phyloP scores from a whole-genome alignment of 2,113 vertebrate genomes.

The Neotoma lepida region DNA sequence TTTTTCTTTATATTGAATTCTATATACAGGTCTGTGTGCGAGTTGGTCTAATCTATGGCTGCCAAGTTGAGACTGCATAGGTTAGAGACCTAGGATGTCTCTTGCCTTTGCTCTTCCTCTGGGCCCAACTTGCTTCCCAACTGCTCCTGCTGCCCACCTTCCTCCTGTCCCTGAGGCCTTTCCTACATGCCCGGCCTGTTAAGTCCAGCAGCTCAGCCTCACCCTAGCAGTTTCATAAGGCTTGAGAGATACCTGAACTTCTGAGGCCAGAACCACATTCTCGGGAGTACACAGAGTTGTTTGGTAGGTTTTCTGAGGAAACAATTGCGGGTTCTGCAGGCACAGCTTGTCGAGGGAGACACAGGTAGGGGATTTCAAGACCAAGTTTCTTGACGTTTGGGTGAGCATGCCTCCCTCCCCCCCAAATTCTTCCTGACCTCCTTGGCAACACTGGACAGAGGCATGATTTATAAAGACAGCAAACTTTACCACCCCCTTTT shows the following conservation, averaged over 20 bases:
- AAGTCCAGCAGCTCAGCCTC: neutral
- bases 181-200: neutral
- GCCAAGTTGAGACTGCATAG: neutral
- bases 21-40: neutral
- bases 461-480: neutral
- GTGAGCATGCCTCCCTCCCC: neutral
- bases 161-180: neutral
- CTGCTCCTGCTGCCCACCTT: neutral
- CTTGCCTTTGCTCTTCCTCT: neutral
- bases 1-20: slow-evolving; percentile 2
- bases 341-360: neutral
- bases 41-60: neutral
- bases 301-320: neutral
- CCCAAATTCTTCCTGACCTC: neutral
- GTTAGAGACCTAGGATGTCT: neutral
- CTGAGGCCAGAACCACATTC: neutral
- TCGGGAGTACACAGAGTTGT: neutral
- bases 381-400: neutral
- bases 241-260: neutral
- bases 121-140: neutral
- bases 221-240: neutral
- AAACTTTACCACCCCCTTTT: neutral
- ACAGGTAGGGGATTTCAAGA: neutral
- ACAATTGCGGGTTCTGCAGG: neutral
- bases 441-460: neutral